A percentile compares a stretch with the other conserved stretches of the same genome.
phyloP scores from a whole-genome alignment of 2,797 vertebrate species.

The Gymnothorax javanicus region DNA sequence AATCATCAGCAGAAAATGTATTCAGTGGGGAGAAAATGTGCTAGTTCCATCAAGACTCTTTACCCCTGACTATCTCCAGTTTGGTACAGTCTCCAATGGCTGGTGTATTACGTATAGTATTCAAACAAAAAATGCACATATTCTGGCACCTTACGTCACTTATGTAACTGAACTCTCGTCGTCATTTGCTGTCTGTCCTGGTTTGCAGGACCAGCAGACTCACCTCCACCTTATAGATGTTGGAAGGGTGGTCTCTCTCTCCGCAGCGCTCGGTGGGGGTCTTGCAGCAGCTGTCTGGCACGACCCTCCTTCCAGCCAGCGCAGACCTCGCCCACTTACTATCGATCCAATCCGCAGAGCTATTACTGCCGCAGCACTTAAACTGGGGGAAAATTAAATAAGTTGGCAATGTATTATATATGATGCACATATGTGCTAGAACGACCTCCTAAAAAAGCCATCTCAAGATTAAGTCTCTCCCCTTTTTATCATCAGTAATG shows the following conservation, averaged over 20 bases:
- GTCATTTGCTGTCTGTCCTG: too few relatives aligned
- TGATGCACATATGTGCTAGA: background rate
- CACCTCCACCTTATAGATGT: constrained; percentile 96
- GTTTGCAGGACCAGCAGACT: background rate
- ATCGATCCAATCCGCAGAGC: constrained; percentile 84
- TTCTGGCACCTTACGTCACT: background rate
- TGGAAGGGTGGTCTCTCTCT: constrained; percentile 89
- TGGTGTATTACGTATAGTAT: too few relatives aligned
- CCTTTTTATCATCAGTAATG: too few relatives aligned
- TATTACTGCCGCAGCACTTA: constrained; percentile 95
- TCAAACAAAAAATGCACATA: too few relatives aligned
- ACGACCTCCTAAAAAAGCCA: background rate
- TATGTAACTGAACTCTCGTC: background rate
- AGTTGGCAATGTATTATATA: background rate
- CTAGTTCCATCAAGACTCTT: too few relatives aligned
- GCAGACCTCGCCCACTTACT: constrained; percentile 80
- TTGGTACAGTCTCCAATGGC: too few relatives aligned
- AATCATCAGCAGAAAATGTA: too few relatives aligned
- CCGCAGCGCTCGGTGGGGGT: constrained; percentile 75
- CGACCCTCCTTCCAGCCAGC: constrained; percentile 57
- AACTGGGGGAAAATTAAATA: constrained; percentile 71
- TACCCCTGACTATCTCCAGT: too few relatives aligned
- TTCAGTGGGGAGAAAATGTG: too few relatives aligned
- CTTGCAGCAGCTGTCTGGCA: constrained; percentile 98
- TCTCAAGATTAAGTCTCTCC: too few relatives aligned